Evolutionary conservation across 2,888 invertebrate species (phyloP), one percentile per base, ranked within the genome.

Genomic region (Pandemis heparana): DNA sequence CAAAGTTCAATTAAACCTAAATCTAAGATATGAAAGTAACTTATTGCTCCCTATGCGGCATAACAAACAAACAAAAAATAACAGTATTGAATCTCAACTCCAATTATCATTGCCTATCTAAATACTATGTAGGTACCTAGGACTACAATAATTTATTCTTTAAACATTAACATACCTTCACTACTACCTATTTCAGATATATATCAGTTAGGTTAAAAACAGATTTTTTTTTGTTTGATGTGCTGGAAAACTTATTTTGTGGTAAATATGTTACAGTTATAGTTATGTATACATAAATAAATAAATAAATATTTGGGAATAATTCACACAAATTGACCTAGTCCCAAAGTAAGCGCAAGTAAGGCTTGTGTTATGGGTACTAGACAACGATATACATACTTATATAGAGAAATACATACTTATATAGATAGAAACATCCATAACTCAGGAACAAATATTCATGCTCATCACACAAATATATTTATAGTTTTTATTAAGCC

Each of bases 121-220:
- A 61, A 51, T 53, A 61, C 64, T 74, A 70, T 53, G 16, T 65
- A 56, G 56, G 56, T 56, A 56, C 56, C 23, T 56, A 74, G 60
- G 39, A 69, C 64, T 65, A 65, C 18, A 70, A 70, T 74, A 74
- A 74, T 74, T 65, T 70, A 70, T 53, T 61, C 18, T 48, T 74
- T 70, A 70, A 59, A 69, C 14, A 69, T 69, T 53, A 69, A 38
- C 59, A 64, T 68, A 59, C 56, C 63, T 61, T 56, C 18, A 43
- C 18, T 51, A 43, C 59, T 60, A 65, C 46, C 12, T 56, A 59
- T 56, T 63, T 72, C 41, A 60, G 43, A 70, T 65, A 46, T 18
- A 16, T 65, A 43, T n/a, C 32, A 43, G 14, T 12, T 16, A 43
- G 51, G 12, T 67, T 59, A 46, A 71, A 72, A 68, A 61, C 41